These are phyloP conservation scores for human (Homo sapiens) DNA, from an alignment of 2,113 vertebrate species.

Conservation along the genomic window GRCh38 chr4:173058001-173058500, in stretches of 20 bases:
- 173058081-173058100: background rate
- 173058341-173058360: background rate
- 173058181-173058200: background rate
- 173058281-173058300: background rate
- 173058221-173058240: background rate
- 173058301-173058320: background rate
- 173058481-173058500: background rate
- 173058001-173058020: background rate
- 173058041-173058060: background rate
- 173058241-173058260: slow-evolving; percentile 13
- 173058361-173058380: background rate
- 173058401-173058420: background rate
- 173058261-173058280: background rate
- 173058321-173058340: background rate
- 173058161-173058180: background rate
- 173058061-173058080: background rate
- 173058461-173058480: background rate
- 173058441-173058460: background rate
- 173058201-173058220: background rate
- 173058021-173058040: background rate
- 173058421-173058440: background rate
- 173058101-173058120: accelerated
- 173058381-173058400: background rate
- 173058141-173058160: background rate
- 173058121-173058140: background rate